Conservation (phyloP, 2,888 invertebrate genomes). For the Calameuta filiformis region DNA sequence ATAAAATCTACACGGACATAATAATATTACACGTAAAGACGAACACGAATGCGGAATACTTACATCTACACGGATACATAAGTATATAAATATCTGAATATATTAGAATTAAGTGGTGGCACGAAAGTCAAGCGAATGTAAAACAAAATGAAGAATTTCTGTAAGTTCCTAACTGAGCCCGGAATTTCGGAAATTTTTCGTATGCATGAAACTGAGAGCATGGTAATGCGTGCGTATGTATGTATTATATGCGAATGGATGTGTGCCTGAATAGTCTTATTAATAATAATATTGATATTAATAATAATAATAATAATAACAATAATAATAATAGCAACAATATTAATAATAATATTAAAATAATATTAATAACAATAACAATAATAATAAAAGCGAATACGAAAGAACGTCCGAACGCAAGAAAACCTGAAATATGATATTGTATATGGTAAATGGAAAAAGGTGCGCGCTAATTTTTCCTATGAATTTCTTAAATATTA, state of each 20-base stretch:
- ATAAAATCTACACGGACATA: background rate
- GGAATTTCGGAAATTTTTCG: conserved; percentile 38
- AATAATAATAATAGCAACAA: background rate
- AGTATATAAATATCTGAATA: conserved; percentile 26
- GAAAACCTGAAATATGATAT: background rate
- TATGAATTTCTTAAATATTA: conserved; percentile 56
- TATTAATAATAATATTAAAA: no score
- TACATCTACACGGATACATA: background rate
- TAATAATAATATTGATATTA: background rate
- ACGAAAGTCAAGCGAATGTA: conserved; percentile 17
- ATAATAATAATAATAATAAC: no score
- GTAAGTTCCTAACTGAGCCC: conserved; percentile 38
- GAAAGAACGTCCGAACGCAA: background rate
- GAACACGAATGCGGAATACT: background rate
- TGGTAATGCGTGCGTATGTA: background rate
- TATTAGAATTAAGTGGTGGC: conserved; percentile 32
- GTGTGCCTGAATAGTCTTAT: background rate
- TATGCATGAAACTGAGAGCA: background rate
- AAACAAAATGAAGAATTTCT: conserved; percentile 31
- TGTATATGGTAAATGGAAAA: background rate
- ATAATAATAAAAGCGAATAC: background rate
- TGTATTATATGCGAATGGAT: background rate
- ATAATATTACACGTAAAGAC: background rate
- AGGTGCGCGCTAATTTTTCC: conserved; percentile 39
- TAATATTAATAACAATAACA: background rate